Conservation (phyloP, 2,797 vertebrate species). For the Stomatorhinus walkeri region DNA sequence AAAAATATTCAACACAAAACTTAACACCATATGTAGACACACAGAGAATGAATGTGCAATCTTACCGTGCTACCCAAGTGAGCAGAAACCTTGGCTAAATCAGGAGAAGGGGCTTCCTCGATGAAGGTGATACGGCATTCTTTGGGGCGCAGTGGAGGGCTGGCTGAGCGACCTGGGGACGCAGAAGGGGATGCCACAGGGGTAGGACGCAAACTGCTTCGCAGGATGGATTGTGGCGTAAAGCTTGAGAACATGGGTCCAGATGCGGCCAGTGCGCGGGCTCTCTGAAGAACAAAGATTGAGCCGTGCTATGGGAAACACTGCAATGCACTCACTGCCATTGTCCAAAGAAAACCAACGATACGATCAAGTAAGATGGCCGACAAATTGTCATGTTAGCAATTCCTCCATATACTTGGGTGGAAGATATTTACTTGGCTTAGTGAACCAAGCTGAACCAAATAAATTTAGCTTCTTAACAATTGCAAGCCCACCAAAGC, state of each 20-base stretch:
- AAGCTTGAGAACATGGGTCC: constrained; percentile 72
- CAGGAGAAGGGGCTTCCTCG: constrained; percentile 55
- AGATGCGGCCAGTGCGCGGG: constrained; percentile 74
- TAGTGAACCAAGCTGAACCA: not conserved
- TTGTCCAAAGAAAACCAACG: not conserved
- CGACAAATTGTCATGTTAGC: not conserved
- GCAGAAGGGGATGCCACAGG: constrained; percentile 78
- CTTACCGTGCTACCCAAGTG: constrained; percentile 73
- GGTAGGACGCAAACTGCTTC: constrained; percentile 79
- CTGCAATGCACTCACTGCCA: not conserved
- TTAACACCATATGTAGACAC: not conserved
- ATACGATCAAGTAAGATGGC: not conserved
- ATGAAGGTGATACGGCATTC: constrained; percentile 83
- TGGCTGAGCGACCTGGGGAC: constrained; percentile 79
- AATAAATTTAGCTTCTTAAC: not conserved
- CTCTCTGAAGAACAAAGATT: constrained; percentile 61
- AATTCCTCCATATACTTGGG: not conserved
- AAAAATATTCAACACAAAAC: not conserved
- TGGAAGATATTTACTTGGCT: not conserved
- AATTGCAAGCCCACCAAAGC: not conserved
- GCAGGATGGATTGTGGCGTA: constrained; percentile 87
- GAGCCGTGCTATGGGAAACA: not conserved
- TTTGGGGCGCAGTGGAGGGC: constrained; percentile 75
- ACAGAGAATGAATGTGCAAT: not conserved
- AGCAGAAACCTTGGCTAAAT: constrained; percentile 46